Evolutionary conservation across 2,888 invertebrate species (phyloP).

Genomic region (Lasioglossum oenotherae): DNA sequence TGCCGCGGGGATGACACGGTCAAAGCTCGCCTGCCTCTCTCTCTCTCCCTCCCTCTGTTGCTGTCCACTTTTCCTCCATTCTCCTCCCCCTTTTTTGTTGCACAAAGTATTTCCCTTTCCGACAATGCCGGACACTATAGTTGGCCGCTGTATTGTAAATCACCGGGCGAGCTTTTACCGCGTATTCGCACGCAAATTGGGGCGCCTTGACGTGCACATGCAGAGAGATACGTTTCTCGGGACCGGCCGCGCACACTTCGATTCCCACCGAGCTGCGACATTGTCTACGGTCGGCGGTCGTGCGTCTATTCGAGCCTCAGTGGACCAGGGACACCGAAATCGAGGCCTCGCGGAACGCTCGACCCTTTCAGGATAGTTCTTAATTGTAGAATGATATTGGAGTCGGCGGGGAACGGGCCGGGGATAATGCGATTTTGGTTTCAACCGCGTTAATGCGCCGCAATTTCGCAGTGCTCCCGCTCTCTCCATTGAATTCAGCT

Average conservation of each 20-base stretch:
- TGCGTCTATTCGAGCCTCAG: constrained; percentile 17
- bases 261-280: constrained; percentile 38
- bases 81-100: constrained; percentile 13
- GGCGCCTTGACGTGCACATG: constrained; percentile 43
- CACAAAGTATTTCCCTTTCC: constrained; percentile 44
- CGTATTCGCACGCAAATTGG: constrained; percentile 59
- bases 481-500: not conserved
- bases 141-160: constrained; percentile 51
- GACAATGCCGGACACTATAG: constrained; percentile 46
- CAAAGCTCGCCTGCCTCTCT: constrained; percentile 26
- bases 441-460: not conserved
- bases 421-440: not conserved
- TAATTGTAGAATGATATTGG: constrained; percentile 5
- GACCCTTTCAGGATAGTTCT: not conserved
- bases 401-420: not conserved
- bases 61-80: not conserved
- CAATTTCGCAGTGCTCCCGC: not conserved
- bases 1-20: constrained; percentile 55
- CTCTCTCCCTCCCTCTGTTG: not conserved
- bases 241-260: constrained; percentile 25
- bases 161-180: constrained; percentile 49
- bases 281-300: constrained; percentile 33
- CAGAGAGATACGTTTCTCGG: constrained; percentile 45
- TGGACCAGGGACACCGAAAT: constrained; percentile 5
- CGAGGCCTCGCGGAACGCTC: not conserved